phyloP scores from a whole-genome alignment of 2,888 invertebrate genomes.

The Drosophila acutilabella region DNA sequence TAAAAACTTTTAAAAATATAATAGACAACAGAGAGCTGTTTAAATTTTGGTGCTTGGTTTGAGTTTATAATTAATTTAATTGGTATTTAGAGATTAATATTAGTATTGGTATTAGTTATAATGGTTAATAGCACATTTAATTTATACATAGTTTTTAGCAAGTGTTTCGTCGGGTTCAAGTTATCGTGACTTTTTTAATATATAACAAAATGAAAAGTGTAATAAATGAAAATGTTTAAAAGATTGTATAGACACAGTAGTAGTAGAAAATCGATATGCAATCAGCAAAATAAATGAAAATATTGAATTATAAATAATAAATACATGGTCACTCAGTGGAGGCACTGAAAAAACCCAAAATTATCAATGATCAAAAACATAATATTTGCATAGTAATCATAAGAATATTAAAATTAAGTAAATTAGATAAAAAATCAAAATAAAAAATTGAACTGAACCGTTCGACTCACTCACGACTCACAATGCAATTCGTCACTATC shows the following conservation, averaged over 20 bases:
- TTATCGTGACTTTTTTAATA: slow-evolving; percentile 72
- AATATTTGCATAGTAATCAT: slow-evolving; percentile 26
- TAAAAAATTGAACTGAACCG: slow-evolving; percentile 86
- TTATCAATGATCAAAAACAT: too few species aligned
- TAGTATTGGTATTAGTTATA: slow-evolving; percentile 34
- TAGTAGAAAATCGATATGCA: slow-evolving; percentile 23
- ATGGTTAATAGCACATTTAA: slow-evolving; percentile 47
- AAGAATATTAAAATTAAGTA: slow-evolving; percentile 35
- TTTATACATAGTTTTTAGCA: slow-evolving; percentile 66
- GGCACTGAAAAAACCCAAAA: slow-evolving; percentile 57
- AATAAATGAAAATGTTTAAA: slow-evolving; percentile 34
- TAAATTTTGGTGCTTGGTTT: slow-evolving; percentile 49
- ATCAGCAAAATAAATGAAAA: slow-evolving; percentile 25
- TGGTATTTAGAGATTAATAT: slow-evolving; percentile 34
- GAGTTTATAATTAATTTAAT: slow-evolving; percentile 33
- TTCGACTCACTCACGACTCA: slow-evolving; percentile 86
- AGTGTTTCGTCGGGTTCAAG: slow-evolving; percentile 86
- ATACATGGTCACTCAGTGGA: slow-evolving; percentile 48
- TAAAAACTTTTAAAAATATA: background rate
- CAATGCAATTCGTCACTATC: slow-evolving; percentile 86
- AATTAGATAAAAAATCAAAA: slow-evolving; percentile 60
- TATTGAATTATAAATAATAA: background rate
- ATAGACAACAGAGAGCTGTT: slow-evolving; percentile 37
- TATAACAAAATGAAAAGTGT: slow-evolving; percentile 58
- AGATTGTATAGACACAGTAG: slow-evolving; percentile 22